Evolutionary conservation across 1,140 invertebrate genomes (phyloP).

Genomic region (Hylyphantes graminicola): DNA sequence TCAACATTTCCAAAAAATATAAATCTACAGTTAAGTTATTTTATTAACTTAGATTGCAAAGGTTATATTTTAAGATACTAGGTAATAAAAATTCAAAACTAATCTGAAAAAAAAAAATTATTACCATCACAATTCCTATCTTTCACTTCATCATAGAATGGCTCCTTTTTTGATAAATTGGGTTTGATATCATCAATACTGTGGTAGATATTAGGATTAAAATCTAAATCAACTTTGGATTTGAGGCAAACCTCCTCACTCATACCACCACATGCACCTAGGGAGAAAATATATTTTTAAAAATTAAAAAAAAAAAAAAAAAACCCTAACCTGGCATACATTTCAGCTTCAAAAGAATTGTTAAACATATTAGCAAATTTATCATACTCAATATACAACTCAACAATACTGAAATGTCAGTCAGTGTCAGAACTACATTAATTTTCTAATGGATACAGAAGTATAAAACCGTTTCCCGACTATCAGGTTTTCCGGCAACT

Average conservation of each 20-base stretch:
- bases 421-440: too few relatives aligned
- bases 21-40: background rate
- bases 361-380: too few relatives aligned
- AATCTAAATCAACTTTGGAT: constrained; percentile 59
- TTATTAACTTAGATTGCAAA: background rate
- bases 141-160: constrained; percentile 93
- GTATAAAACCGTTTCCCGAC: too few relatives aligned
- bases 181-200: constrained; percentile 78
- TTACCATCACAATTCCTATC: constrained; percentile 72
- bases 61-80: background rate
- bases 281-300: background rate
- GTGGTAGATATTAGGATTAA: constrained; percentile 77
- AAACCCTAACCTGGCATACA: too few relatives aligned
- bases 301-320: too few relatives aligned
- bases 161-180: constrained; percentile 74
- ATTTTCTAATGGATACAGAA: too few relatives aligned
- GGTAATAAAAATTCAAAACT: background rate
- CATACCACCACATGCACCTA: constrained; percentile 61
- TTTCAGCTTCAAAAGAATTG: too few relatives aligned
- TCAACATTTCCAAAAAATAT: background rate
- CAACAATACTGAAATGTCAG: too few relatives aligned
- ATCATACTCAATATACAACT: too few relatives aligned
- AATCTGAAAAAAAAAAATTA: background rate
- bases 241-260: constrained; percentile 43
- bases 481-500: too few relatives aligned